These are phyloP conservation scores for Hemitrygon akajei DNA, from an alignment of 2,797 vertebrate genomes.

Conservation along the genomic window DNA sequence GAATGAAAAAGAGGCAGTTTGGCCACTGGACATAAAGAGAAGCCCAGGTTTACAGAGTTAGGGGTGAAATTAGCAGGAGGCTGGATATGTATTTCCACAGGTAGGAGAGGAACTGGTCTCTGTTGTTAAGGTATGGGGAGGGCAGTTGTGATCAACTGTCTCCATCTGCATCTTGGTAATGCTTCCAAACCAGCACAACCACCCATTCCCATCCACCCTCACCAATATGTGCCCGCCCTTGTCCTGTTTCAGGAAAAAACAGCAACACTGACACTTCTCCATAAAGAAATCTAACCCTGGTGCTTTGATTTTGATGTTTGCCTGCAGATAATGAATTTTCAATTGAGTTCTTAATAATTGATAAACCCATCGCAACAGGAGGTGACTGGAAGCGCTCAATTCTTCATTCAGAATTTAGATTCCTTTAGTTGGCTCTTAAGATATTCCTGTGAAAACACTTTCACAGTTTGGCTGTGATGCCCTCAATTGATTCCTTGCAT, in stretches of 20 bases:
- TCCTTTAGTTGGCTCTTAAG: background rate
- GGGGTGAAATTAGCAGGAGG: too few species aligned
- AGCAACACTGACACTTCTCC: background rate
- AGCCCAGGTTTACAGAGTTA: background rate
- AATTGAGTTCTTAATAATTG: background rate
- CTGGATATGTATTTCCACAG: background rate
- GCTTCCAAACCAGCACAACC: too few species aligned
- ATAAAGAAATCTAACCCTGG: background rate
- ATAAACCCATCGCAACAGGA: background rate
- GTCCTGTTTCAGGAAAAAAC: background rate
- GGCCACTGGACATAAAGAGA: too few species aligned
- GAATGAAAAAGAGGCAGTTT: background rate
- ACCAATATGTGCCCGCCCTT: background rate
- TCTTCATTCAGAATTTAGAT: background rate
- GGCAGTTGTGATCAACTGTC: background rate
- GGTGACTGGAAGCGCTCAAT: background rate
- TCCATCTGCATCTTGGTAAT: background rate
- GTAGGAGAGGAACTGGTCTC: background rate
- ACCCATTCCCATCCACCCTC: too few species aligned
- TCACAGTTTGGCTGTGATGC: background rate
- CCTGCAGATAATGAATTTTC: background rate
- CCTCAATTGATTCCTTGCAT: too few species aligned
- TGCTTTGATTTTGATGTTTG: background rate
- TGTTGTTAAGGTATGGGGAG: background rate
- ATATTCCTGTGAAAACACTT: background rate